Conservation (phyloP, 2,113 vertebrate species). For the Anolis carolinensis region DNA sequence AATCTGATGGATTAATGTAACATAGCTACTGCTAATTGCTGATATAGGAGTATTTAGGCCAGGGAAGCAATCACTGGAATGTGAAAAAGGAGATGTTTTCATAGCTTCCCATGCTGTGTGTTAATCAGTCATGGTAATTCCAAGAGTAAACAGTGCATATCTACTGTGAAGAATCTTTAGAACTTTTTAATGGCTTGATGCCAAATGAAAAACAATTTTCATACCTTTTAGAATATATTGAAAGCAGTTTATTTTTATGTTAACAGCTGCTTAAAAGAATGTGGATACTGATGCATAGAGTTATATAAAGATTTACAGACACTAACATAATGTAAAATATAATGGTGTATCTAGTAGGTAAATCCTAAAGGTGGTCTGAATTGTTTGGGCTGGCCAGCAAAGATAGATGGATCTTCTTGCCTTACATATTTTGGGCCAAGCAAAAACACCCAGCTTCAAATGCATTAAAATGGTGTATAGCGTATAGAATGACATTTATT, state of each 20-base stretch:
- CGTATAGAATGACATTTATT: too few species aligned
- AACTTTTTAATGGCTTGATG: slow-evolving; percentile 27
- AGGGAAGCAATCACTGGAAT: slow-evolving; percentile 68
- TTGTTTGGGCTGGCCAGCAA: background rate
- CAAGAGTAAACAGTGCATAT: slow-evolving; percentile 55
- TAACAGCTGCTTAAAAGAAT: background rate
- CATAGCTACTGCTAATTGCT: slow-evolving; percentile 86
- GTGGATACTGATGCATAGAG: background rate
- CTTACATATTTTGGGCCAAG: background rate
- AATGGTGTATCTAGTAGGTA: background rate
- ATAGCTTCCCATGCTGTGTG: slow-evolving; percentile 61
- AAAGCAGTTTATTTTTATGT: slow-evolving; percentile 5
- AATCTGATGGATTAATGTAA: slow-evolving; percentile 85
- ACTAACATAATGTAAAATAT: background rate
- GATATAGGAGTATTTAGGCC: slow-evolving; percentile 76
- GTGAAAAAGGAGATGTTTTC: slow-evolving; percentile 62
- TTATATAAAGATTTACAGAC: background rate
- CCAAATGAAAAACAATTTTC: slow-evolving; percentile 19
- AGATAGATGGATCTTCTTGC: background rate
- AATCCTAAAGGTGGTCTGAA: background rate
- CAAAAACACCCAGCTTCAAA: too few species aligned
- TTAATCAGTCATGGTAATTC: slow-evolving; percentile 74
- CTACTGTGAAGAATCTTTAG: slow-evolving; percentile 40
- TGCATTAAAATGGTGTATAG: too few species aligned
- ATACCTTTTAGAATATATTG: background rate